Base-by-base conservation (phyloP, 2,113 vertebrate genomes). In the Hyaena hyaena region DNA sequence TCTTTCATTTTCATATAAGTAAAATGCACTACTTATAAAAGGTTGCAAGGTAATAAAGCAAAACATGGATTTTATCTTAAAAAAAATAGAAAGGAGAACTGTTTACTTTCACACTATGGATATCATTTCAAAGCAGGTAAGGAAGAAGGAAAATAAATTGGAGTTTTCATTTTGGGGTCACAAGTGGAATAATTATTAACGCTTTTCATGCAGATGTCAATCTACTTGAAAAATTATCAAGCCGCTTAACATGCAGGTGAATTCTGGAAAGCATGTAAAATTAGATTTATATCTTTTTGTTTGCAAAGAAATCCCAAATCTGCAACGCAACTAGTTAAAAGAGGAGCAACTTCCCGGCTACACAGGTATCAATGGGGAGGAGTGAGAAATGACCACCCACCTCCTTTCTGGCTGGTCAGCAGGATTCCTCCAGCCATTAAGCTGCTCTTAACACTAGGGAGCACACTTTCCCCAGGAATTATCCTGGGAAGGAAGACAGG, bases 381-480 rank as follows among this genome's bases (percentile, higher is more conserved):
- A 7, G 10, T 11, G 61, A 33, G 14, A 15, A 16, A n/a, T 11
- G 6, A 31, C 8, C 2, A 1, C 6, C 48, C 83, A 1, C 63
- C 3, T 10, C 61, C 95, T 39, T 28, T 58, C 50, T 19, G 26
- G 23, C 15, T 17, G 68, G 55, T 48, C 93, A 63, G 24, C 21
- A 7, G 39, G 33, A 93, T 43, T 45, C 86, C 53, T 8, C 33
- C 39, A 90, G 97, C 90, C 94, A 83, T 90, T 97, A 89, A 98
- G 89, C 69, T 5, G 0, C 80, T 98, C 61, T 68, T 33, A 98
- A 99, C 99, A 97, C 99, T 99, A 99, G 99, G 98, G 99, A 98
- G 99, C 99, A 98, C 98, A 98, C 98, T 99, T 98, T 98, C 98
- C 98, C 97, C 98, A 99, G 93, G 97, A 99, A 99, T 99, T 98